Evolutionary conservation across 2,113 vertebrate species (phyloP).

Genomic region (Galemys pyrenaicus): DNA sequence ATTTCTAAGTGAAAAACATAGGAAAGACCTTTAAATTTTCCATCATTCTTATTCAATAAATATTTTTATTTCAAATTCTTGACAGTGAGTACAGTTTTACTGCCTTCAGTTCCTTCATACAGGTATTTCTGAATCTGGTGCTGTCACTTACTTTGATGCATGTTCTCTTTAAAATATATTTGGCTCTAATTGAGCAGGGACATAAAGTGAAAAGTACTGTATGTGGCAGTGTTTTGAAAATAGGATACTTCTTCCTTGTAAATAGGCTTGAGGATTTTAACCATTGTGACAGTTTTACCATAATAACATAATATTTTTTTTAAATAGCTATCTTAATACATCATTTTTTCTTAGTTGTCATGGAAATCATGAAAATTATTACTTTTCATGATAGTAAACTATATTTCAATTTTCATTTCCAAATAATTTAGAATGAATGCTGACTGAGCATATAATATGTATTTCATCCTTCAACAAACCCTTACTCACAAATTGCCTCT

Average conservation of each 20-base stretch:
- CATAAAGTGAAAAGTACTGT: background rate
- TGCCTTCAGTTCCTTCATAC: background rate
- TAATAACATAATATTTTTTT: slow-evolving; percentile 17
- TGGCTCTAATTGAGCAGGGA: background rate
- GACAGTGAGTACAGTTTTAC: background rate
- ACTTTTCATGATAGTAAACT: slow-evolving; percentile 45
- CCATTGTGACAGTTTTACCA: background rate
- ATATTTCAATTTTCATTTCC: slow-evolving; percentile 19
- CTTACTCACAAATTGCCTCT: slow-evolving; percentile 14
- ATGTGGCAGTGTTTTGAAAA: slow-evolving; percentile 45
- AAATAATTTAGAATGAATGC: background rate
- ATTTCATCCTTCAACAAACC: background rate
- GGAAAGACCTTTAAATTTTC: background rate
- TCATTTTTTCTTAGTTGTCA: slow-evolving; percentile 46
- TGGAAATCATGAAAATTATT: slow-evolving; percentile 22
- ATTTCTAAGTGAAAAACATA: slow-evolving; percentile 26
- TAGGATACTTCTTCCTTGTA: background rate
- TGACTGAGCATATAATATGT: background rate
- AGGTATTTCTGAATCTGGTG: background rate
- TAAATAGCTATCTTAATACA: slow-evolving; percentile 20
- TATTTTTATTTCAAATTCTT: slow-evolving; percentile 8
- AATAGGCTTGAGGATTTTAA: slow-evolving; percentile 27
- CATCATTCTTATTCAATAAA: slow-evolving; percentile 28
- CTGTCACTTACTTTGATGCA: background rate
- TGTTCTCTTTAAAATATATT: slow-evolving; percentile 14